These are phyloP conservation scores for Platerodrilus igneus DNA, from an alignment of 2,888 invertebrate species.

Conservation along the genomic window DNA sequence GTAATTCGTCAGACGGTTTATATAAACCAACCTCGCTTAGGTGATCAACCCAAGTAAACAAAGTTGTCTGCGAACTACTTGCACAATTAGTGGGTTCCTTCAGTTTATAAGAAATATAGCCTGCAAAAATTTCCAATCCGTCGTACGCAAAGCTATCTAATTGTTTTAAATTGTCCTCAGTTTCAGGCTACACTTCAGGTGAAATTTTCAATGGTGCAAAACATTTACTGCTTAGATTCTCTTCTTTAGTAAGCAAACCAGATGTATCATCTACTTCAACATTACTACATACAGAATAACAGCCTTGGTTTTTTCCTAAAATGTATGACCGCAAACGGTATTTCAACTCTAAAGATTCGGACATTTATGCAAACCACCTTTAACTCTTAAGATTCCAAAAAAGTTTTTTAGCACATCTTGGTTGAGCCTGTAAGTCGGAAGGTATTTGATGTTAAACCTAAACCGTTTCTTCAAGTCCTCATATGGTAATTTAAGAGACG, in stretches of 20 bases:
- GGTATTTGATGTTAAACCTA: constrained; percentile 12
- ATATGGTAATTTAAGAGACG: constrained; percentile 5
- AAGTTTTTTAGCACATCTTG: constrained; percentile 28
- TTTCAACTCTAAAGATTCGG: constrained; percentile 8
- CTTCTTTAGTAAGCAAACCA: constrained; percentile 8
- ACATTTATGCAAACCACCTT: constrained; percentile 5
- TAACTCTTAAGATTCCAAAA: constrained; percentile 4
- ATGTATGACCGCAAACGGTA: constrained; percentile 6
- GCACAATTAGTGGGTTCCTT: constrained; percentile 4
- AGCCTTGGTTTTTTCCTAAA: constrained; percentile 18
- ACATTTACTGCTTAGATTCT: too few species aligned
- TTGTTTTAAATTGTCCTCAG: too few species aligned
- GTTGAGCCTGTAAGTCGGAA: constrained; percentile 14
- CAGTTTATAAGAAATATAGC: constrained; percentile 24
- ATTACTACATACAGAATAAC: constrained; percentile 12
- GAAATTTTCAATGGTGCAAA: too few species aligned
- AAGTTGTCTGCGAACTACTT: not conserved
- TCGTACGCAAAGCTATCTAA: too few species aligned
- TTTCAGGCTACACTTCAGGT: too few species aligned
- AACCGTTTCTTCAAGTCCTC: constrained; percentile 11
- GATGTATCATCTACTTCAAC: constrained; percentile 19
- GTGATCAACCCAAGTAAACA: constrained; percentile 14
- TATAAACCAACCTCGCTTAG: constrained; percentile 8
- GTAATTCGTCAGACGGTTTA: constrained; percentile 8
- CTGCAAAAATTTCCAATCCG: constrained; percentile 28